A percentile compares a stretch with the other conserved stretches of the same genome.
Evolutionary conservation across 1,140 invertebrate genomes (phyloP).

Genomic region (Amyelois transitella): DNA sequence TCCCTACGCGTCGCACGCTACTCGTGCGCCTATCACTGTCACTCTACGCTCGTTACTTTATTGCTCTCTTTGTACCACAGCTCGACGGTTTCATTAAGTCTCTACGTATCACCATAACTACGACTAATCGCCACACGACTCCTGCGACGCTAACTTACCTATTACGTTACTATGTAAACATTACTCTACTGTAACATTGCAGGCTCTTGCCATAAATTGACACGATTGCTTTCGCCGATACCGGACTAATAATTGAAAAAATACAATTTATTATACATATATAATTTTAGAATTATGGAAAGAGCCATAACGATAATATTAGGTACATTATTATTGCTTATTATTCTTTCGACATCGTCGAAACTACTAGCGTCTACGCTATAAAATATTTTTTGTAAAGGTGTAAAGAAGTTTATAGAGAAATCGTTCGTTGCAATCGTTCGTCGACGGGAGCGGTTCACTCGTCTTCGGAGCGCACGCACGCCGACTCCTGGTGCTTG

Average conservation of each 20-base stretch:
- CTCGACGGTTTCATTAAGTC: slow-evolving; percentile 71
- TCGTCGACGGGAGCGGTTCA: slow-evolving; percentile 24
- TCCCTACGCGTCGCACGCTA: slow-evolving; percentile 45
- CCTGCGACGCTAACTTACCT: slow-evolving; percentile 42
- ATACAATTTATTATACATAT: slow-evolving; percentile 30
- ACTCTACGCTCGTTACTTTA: slow-evolving; percentile 54
- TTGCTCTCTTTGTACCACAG: slow-evolving; percentile 71
- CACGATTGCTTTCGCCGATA: slow-evolving; percentile 41
- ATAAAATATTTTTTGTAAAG: slow-evolving; percentile 46
- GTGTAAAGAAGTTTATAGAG: slow-evolving; percentile 69
- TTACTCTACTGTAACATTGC: slow-evolving; percentile 44
- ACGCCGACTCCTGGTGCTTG: slow-evolving; percentile 96
- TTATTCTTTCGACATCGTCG: slow-evolving; percentile 43
- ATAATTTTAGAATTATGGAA: slow-evolving; percentile 43
- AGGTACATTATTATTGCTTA: slow-evolving; percentile 67
- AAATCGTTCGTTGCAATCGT: slow-evolving; percentile 60
- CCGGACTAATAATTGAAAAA: slow-evolving; percentile 55
- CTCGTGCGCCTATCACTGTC: slow-evolving; percentile 45
- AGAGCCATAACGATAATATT: slow-evolving; percentile 52
- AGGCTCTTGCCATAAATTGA: slow-evolving; percentile 66
- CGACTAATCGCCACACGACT: slow-evolving; percentile 36
- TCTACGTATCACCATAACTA: slow-evolving; percentile 70
- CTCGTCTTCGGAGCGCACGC: slow-evolving; percentile 77
- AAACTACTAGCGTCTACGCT: slow-evolving; percentile 34
- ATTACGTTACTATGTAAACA: slow-evolving; percentile 42